phyloP scores from a whole-genome alignment of 2,888 invertebrate species.

The Amblyjoppa proteus region DNA sequence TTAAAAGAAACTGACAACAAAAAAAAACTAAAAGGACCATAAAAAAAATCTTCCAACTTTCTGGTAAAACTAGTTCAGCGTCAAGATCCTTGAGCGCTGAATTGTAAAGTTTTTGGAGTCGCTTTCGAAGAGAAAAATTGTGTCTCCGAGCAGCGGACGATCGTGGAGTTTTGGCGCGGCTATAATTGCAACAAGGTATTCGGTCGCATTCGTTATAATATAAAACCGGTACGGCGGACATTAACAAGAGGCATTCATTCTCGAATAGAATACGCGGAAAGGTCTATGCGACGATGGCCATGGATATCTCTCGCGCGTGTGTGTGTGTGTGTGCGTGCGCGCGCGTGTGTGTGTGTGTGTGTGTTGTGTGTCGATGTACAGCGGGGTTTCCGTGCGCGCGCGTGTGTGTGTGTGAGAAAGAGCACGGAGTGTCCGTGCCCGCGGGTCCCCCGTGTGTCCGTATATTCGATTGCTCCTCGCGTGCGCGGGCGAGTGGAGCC shows the following conservation, averaged over 20 bases:
- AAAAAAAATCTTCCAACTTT: neutral
- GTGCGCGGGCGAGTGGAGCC: constrained; percentile 40
- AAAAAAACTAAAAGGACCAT: neutral
- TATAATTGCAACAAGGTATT: neutral
- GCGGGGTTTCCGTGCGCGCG: neutral
- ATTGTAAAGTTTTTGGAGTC: neutral
- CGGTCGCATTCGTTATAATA: constrained; percentile 45
- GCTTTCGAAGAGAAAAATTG: neutral
- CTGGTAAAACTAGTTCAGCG: neutral
- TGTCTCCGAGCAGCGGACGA: neutral
- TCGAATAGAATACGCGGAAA: constrained; percentile 60
- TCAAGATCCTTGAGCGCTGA: neutral
- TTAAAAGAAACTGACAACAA: too few relatives aligned
- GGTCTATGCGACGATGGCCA: constrained; percentile 49
- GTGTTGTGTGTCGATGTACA: neutral
- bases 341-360: constrained; percentile 4
- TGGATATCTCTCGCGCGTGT: constrained; percentile 6
- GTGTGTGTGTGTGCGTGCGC: neutral
- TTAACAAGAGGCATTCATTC: constrained; percentile 56
- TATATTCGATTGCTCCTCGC: constrained; percentile 63
- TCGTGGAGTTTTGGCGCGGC: neutral
- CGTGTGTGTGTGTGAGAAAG: constrained; percentile 17
- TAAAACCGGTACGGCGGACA: constrained; percentile 46
- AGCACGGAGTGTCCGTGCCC: constrained; percentile 42
- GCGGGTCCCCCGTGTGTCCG: constrained; percentile 52